A percentile compares a stretch with the other conserved stretches of the same genome.
phyloP scores from a whole-genome alignment of 2,113 vertebrate genomes.

The Candoia aspera region DNA sequence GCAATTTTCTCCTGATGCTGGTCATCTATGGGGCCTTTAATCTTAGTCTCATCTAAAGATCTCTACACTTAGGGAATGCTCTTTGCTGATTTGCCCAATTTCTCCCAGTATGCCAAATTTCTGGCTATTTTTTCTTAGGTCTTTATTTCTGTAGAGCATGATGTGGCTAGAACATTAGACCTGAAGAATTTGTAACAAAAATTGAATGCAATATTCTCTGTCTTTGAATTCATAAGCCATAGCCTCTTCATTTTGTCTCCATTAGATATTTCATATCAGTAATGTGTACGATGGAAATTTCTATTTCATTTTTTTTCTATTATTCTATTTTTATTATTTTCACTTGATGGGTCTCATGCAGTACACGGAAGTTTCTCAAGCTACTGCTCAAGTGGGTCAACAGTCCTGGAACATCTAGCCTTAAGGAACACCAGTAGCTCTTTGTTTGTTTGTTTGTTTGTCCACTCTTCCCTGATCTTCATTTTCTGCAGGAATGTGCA shows the following conservation, averaged over 20 bases:
- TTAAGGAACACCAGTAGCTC: not conserved
- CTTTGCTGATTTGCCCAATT: not conserved
- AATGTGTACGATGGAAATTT: not conserved
- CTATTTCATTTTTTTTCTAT: not conserved
- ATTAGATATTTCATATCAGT: not conserved
- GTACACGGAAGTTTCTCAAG: not conserved
- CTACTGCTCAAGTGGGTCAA: not conserved
- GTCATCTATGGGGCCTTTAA: not conserved
- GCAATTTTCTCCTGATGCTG: not conserved
- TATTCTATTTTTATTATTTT: not conserved
- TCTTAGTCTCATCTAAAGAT: not conserved
- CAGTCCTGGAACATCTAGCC: not conserved
- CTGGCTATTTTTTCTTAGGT: not conserved
- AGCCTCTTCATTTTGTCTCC: not conserved
- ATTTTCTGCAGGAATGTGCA: not conserved
- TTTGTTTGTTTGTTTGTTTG: not conserved
- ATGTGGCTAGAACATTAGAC: not conserved
- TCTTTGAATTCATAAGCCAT: not conserved
- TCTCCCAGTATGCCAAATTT: not conserved
- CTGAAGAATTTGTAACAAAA: not conserved
- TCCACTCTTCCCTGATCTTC: not conserved
- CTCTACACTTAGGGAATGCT: not conserved
- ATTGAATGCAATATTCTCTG: not conserved
- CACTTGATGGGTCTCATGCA: not conserved
- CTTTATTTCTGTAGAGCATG: not conserved